phyloP scores from a whole-genome alignment of 2,888 invertebrate genomes.

The Cristatella mucedo region DNA sequence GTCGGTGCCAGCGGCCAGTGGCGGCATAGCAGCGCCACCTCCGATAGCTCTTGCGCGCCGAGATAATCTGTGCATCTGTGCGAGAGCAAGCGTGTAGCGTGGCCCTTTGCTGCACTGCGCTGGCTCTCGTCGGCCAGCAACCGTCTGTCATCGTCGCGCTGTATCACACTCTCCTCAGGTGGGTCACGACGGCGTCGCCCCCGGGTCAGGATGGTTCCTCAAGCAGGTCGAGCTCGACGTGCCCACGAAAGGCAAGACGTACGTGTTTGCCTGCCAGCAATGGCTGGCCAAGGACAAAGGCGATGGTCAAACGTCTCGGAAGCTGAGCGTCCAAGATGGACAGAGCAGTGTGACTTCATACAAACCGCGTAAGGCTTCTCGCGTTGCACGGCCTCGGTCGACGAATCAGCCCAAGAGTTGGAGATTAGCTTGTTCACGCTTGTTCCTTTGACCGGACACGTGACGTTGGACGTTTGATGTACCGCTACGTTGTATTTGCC shows the following conservation, averaged over 20 bases:
- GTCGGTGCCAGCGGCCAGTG: too few species aligned
- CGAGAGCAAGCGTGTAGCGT: too few species aligned
- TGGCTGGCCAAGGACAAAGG: conserved; percentile 35
- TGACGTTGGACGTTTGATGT: too few species aligned
- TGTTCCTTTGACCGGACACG: too few species aligned
- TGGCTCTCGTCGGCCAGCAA: conserved; percentile 1
- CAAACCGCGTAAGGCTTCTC: conserved; percentile 27
- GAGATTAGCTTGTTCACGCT: too few species aligned
- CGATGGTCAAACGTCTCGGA: conserved; percentile 31
- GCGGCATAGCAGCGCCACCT: too few species aligned
- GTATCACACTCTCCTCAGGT: conserved; percentile 17
- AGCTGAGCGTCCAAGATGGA: conserved; percentile 29
- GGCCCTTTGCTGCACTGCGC: too few species aligned
- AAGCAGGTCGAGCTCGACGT: conserved; percentile 33
- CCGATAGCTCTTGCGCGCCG: too few species aligned
- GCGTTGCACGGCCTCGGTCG: background rate
- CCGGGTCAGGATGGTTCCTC: conserved; percentile 34
- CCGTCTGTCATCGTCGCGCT: background rate
- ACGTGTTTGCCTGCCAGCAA: conserved; percentile 30
- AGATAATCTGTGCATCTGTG: too few species aligned
- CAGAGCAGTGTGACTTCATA: conserved; percentile 27
- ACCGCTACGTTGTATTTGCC: too few species aligned
- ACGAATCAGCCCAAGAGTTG: too few species aligned
- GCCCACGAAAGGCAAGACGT: conserved; percentile 35
- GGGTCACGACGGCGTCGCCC: conserved; percentile 34